Percentiles rank a stretch among this genome's conserved stretches.
Conservation (phyloP, 2,113 vertebrate species). For the Cranoglanis bouderius region DNA sequence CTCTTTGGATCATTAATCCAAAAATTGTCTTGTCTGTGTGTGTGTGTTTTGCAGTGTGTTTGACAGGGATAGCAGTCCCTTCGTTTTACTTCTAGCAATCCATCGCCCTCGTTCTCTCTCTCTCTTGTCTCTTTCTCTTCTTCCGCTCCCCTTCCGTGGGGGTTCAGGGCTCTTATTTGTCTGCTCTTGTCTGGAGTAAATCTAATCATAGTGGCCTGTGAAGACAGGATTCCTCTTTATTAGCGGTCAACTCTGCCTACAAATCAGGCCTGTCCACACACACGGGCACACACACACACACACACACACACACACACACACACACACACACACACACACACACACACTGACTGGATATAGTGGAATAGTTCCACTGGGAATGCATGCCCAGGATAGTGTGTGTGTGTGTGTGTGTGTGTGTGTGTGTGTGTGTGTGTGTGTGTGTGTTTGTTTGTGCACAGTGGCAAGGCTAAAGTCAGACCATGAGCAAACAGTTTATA, state of each 20-base stretch:
- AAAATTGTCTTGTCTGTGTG: conserved; percentile 18
- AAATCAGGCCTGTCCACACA: conserved; percentile 55
- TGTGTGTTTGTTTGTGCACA: too few species aligned
- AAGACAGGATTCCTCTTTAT: conserved; percentile 53
- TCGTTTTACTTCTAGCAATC: not conserved
- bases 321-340: conserved; percentile 28
- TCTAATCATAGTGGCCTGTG: conserved; percentile 53
- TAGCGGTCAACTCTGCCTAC: conserved; percentile 50
- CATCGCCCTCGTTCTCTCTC: conserved; percentile 17
- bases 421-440: too few species aligned
- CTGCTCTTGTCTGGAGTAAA: conserved; percentile 47
- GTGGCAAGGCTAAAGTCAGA: too few species aligned
- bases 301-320: too few species aligned
- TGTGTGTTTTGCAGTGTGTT: not conserved
- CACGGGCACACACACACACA: not conserved
- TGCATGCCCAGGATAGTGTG: not conserved
- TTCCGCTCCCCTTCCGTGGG: conserved; percentile 12
- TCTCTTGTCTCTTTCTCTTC: conserved; percentile 19
- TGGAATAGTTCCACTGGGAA: conserved; percentile 18
- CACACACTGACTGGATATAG: conserved; percentile 24
- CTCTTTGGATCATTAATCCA: conserved; percentile 42
- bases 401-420: not conserved
- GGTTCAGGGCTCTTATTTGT: conserved; percentile 30
- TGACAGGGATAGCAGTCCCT: not conserved
- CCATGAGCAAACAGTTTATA: not conserved